Percentiles rank a stretch among this genome's conserved stretches.
Evolutionary conservation across 2,797 vertebrate species (phyloP).

Genomic region (Pipistrellus nathusii): DNA sequence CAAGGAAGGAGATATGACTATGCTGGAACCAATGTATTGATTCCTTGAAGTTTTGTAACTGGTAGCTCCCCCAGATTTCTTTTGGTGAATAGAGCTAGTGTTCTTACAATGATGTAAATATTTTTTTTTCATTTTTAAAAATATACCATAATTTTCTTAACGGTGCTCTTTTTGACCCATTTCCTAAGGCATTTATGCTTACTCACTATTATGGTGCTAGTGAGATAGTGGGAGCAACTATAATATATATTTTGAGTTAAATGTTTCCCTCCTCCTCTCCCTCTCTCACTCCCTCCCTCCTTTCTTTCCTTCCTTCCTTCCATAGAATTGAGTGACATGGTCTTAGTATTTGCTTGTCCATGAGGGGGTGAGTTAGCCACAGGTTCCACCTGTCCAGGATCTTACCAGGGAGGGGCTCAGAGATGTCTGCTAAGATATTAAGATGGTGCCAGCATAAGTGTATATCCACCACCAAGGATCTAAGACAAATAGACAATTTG

Average conservation of each 20-base stretch:
- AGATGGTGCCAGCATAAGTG: background rate
- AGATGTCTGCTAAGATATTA: background rate
- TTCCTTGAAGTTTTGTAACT: background rate
- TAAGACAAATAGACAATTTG: background rate
- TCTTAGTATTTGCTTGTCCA: background rate
- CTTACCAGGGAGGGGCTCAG: background rate
- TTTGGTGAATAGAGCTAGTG: background rate
- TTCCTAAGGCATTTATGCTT: background rate
- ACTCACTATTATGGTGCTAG: background rate
- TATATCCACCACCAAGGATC: background rate
- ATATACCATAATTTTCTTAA: background rate
- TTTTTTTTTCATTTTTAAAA: background rate
- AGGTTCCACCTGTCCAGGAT: background rate
- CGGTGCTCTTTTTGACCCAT: background rate
- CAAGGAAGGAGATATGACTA: fast-evolving
- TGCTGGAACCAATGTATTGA: background rate
- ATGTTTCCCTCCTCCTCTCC: background rate
- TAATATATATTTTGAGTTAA: background rate
- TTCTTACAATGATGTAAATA: background rate
- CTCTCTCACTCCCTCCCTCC: fast-evolving
- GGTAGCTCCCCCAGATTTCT: background rate
- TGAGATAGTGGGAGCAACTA: background rate
- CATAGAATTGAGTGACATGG: background rate
- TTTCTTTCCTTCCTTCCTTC: fast-evolving
- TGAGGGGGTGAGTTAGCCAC: background rate